Conservation (phyloP, 1,140 invertebrate genomes). For the Drosophila mauritiana region DNA sequence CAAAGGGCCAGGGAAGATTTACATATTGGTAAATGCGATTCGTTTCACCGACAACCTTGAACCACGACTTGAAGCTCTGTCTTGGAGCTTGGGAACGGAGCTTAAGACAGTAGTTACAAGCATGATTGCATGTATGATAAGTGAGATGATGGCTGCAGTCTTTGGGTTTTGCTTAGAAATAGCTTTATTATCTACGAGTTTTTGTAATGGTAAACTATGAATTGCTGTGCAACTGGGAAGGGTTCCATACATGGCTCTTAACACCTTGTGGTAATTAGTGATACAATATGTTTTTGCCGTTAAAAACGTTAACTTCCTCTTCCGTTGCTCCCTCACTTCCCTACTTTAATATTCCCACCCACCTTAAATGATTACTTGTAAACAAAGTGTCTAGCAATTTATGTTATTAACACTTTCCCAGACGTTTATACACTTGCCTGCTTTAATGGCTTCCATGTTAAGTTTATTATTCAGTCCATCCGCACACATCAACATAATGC, state of each 20-base stretch:
- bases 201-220: background rate
- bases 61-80: background rate
- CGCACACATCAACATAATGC: constrained; percentile 2
- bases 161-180: background rate
- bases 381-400: constrained; percentile 14
- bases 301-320: background rate
- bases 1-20: constrained; percentile 18
- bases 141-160: background rate
- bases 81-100: constrained; percentile 16
- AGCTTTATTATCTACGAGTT: background rate
- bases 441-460: constrained; percentile 33
- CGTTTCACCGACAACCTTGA: constrained; percentile 32
- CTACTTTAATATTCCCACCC: constrained; percentile 1
- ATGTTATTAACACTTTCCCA: constrained; percentile 41
- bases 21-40: constrained; percentile 10
- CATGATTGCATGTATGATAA: constrained; percentile 19
- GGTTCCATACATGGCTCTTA: background rate
- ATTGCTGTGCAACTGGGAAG: too few relatives aligned
- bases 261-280: constrained; percentile 12
- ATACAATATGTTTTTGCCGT: background rate
- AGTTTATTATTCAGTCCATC: constrained; percentile 28
- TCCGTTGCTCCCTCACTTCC: background rate
- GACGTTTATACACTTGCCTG: constrained; percentile 16
- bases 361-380: constrained; percentile 5
- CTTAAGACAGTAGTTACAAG: constrained; percentile 21